Percentiles rank a stretch among this genome's conserved stretches.
phyloP scores from a whole-genome alignment of 1,140 invertebrate species.

The Condylostylus longicornis region DNA sequence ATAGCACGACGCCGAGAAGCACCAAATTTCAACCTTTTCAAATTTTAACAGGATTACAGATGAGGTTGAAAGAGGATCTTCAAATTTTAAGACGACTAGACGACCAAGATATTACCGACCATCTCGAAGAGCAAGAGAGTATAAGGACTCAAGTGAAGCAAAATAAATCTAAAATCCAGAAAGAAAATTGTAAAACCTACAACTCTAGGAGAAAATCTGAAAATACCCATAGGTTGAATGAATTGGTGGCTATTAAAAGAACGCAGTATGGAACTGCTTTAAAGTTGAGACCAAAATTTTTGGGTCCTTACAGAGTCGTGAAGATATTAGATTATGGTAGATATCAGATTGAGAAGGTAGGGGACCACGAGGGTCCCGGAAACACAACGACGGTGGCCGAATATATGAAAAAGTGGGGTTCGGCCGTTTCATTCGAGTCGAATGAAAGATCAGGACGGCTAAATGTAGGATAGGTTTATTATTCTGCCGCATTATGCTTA shows the following conservation, averaged over 20 bases:
- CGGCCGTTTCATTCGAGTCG: too few species aligned
- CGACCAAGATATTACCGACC: slow-evolving; percentile 14
- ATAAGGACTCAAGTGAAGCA: slow-evolving; percentile 9
- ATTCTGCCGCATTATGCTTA: too few species aligned
- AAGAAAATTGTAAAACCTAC: slow-evolving; percentile 22
- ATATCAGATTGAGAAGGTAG: slow-evolving; percentile 2
- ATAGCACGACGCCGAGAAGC: slow-evolving; percentile 20
- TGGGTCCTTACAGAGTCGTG: slow-evolving; percentile 23
- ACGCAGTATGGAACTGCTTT: slow-evolving; percentile 23
- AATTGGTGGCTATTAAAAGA: slow-evolving; percentile 28
- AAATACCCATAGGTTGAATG: slow-evolving; percentile 16
- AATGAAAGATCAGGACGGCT: too few species aligned
- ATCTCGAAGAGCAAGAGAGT: slow-evolving; percentile 7
- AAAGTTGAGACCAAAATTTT: slow-evolving; percentile 22
- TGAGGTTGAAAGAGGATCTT: slow-evolving; percentile 15
- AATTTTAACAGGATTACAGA: slow-evolving; percentile 18
- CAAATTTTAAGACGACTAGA: slow-evolving; percentile 12
- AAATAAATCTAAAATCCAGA: slow-evolving; percentile 21
- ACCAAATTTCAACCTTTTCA: slow-evolving; percentile 23
- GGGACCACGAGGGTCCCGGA: slow-evolving; percentile 1
- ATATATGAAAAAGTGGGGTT: too few species aligned
- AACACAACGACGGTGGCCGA: too few species aligned
- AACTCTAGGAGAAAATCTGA: slow-evolving; percentile 17
- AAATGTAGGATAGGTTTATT: too few species aligned
- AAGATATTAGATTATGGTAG: slow-evolving; percentile 7